Percentiles rank a stretch among this genome's conserved stretches.
phyloP scores from a whole-genome alignment of 1,140 invertebrate genomes.

The Drosophila neocordata region DNA sequence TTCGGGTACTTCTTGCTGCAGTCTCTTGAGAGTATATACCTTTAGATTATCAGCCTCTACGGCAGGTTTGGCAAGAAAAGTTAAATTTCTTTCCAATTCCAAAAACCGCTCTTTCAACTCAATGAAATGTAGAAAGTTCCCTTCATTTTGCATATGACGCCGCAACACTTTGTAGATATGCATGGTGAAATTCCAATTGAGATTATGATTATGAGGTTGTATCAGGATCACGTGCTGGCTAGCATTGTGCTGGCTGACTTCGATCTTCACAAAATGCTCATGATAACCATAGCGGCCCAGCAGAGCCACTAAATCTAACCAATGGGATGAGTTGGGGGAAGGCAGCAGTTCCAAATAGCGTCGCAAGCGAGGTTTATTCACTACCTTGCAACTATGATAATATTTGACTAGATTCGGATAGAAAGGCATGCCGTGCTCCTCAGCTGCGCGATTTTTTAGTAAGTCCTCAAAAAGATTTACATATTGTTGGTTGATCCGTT shows the following conservation, averaged over 20 bases:
- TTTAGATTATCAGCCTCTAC: conserved; percentile 35
- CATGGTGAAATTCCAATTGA: conserved; percentile 42
- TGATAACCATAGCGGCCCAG: conserved; percentile 60
- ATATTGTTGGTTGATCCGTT: conserved; percentile 44
- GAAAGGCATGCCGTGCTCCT: conserved; percentile 36
- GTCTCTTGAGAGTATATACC: conserved; percentile 28
- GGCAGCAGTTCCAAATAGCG: conserved; percentile 52
- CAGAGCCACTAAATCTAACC: conserved; percentile 48
- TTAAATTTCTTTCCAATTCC: conserved; percentile 26
- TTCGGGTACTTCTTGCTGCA: conserved; percentile 35
- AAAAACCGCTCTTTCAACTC: conserved; percentile 30
- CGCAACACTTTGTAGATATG: conserved; percentile 42
- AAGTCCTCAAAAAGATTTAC: conserved; percentile 41
- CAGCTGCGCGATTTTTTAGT: background rate
- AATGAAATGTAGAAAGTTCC: conserved; percentile 8
- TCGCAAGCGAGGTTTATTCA: conserved; percentile 24
- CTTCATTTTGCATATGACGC: background rate
- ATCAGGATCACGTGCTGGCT: conserved; percentile 54
- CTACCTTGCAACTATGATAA: conserved; percentile 42
- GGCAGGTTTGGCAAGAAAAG: conserved; percentile 12
- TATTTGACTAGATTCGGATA: conserved; percentile 50
- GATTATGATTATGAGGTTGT: conserved; percentile 54
- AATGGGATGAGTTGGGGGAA: conserved; percentile 17
- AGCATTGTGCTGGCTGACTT: conserved; percentile 55
- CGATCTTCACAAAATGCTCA: conserved; percentile 53